A percentile compares a stretch with the other conserved stretches of the same genome.
Conservation (phyloP, 2,888 invertebrate species). For the Cabera pusaria region DNA sequence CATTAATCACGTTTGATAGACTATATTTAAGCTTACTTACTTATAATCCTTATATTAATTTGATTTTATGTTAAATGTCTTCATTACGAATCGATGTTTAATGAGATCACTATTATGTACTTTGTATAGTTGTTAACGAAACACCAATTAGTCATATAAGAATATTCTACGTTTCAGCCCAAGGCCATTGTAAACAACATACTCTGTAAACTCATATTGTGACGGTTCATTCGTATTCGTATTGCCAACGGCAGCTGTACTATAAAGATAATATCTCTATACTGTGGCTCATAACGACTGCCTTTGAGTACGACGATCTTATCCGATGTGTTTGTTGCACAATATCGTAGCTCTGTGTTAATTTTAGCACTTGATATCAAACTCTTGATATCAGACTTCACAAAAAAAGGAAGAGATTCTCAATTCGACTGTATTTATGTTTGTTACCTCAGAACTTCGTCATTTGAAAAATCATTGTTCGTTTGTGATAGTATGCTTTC, state of each 20-base stretch:
- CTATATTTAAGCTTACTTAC: no score
- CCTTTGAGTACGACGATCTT: constrained; percentile 53
- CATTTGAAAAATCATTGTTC: no score
- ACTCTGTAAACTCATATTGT: constrained; percentile 27
- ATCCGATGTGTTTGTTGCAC: constrained; percentile 36
- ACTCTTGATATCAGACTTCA: no score
- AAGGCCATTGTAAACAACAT: constrained; percentile 40
- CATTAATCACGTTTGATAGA: no score
- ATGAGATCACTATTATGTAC: no score
- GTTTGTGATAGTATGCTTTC: no score
- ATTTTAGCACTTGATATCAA: constrained; percentile 11
- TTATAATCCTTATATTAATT: no score
- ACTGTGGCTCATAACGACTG: constrained; percentile 41
- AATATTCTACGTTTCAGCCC: constrained; percentile 38
- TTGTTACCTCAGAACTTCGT: no score
- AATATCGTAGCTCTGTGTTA: constrained; percentile 23
- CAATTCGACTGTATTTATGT: no score
- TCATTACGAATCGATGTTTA: not conserved
- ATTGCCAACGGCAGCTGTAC: constrained; percentile 39
- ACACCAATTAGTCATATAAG: constrained; percentile 26
- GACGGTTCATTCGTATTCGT: constrained; percentile 52
- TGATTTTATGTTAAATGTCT: not conserved
- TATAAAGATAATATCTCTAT: constrained; percentile 52
- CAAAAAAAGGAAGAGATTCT: no score
- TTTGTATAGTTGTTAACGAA: constrained; percentile 2